Evolutionary conservation across 2,797 vertebrate species (phyloP), one percentile per base, ranked within the genome.

Genomic region (Sebastes steindachneri): DNA sequence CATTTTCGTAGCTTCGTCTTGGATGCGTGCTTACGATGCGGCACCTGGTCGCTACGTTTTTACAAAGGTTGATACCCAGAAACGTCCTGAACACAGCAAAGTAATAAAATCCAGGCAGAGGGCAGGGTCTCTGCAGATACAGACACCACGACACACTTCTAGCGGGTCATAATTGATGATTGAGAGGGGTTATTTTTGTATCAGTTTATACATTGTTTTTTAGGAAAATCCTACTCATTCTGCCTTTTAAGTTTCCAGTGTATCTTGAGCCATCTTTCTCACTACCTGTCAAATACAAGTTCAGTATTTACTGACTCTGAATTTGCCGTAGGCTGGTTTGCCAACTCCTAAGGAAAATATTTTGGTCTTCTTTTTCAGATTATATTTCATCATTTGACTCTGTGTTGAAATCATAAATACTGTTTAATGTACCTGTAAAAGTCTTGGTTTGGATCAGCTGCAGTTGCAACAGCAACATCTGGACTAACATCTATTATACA

Each of bases 201-300:
- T 45, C 41, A 17, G 41, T 45, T 17, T 48, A 48, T 9, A 19
- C 15, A 4, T 48, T 2, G 15, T 48, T 48, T 48, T 48, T 48
- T 19, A 48, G 45, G 45, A 48, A 48, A 48, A 48, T 48, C 45
- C 45, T 19, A 0, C 45, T 48, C 45, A 48, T 48, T 48, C 45
- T 48, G 17, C 45, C 17, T 53, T 67, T 68, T 66, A 29, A 37
- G 2, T 12, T 35, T 71, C 60, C 9, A 25, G 55, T 64, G 33
- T 19, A 25, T 26, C 35, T 58, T 45, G 19, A 63, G 73, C 11
- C 29, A 45, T 35, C 2, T 8, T 51, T 55, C 17, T 76, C 29
- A 4, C 64, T 10, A 8, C 31, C 54, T 57, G 35, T 77, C 26
- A 51, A 70, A 48, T 41, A n/a, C n/a, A 75, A 37, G 3, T 64